Evolutionary conservation across 2,113 vertebrate species (phyloP).

Genomic region (Phyllopteryx taeniolatus): DNA sequence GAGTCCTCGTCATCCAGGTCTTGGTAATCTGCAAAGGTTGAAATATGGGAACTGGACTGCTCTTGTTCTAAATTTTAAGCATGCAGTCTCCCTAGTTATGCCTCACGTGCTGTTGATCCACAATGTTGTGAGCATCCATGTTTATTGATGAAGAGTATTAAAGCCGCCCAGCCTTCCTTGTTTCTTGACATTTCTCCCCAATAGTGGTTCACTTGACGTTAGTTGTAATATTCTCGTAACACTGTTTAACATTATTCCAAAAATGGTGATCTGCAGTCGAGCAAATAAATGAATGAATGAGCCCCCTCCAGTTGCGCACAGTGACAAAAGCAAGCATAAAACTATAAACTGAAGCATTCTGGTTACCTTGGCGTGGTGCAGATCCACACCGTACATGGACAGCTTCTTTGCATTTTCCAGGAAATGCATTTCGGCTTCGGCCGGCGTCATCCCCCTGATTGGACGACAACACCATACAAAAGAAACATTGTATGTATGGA

Average conservation of each 20-base stretch:
- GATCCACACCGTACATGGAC: slow-evolving; percentile 96
- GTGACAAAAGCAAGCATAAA: neutral
- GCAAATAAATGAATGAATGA: neutral
- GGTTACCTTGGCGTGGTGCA: slow-evolving; percentile 94
- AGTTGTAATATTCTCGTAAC: neutral
- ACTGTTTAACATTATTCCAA: too few species aligned
- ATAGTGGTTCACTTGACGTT: neutral
- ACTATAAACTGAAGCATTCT: neutral
- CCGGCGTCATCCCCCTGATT: slow-evolving; percentile 93
- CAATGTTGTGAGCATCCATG: too few species aligned
- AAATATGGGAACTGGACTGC: too few species aligned
- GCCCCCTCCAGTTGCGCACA: neutral
- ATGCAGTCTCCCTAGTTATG: too few species aligned
- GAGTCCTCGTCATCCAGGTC: too few species aligned
- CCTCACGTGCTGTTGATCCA: too few species aligned
- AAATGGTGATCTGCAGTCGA: too few species aligned
- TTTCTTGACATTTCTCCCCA: neutral
- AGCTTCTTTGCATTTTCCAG: slow-evolving; percentile 98
- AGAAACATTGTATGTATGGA: neutral
- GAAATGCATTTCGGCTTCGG: slow-evolving; percentile 94
- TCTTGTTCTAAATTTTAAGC: too few species aligned
- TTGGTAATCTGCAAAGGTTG: too few species aligned
- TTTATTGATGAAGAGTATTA: too few species aligned
- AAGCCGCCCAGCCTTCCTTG: neutral
- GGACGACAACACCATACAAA: neutral